Conservation (phyloP, 2,888 invertebrate species). For the Onchidella celtica region DNA sequence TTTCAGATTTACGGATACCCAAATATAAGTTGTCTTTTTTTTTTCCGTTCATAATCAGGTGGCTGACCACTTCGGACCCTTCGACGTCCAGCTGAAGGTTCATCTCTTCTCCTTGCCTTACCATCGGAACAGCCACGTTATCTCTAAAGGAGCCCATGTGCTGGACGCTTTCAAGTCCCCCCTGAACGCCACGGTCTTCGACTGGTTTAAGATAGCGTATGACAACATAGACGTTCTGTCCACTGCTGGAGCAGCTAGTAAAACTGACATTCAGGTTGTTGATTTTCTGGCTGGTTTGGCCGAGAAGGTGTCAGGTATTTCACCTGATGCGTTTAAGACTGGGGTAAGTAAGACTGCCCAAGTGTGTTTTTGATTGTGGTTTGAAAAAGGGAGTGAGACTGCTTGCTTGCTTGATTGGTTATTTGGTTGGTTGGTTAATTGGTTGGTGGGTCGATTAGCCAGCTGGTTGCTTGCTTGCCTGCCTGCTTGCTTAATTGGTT, state of each 20-base stretch:
- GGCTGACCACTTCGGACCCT: constrained; percentile 65
- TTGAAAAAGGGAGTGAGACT: too few species aligned
- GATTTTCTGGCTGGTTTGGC: constrained; percentile 14
- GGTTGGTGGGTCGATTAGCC: too few species aligned
- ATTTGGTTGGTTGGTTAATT: too few species aligned
- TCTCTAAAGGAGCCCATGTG: constrained; percentile 62
- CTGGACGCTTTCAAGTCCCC: not conserved
- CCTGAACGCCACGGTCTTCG: not conserved
- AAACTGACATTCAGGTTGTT: constrained; percentile 13
- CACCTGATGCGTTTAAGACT: not conserved
- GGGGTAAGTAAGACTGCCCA: constrained; percentile 34
- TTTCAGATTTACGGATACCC: too few species aligned
- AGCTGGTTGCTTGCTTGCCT: too few species aligned
- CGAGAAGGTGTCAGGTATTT: not conserved
- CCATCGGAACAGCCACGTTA: constrained; percentile 69
- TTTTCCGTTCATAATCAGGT: too few species aligned
- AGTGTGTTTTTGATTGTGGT: too few species aligned
- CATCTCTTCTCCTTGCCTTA: constrained; percentile 74
- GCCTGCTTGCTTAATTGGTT: too few species aligned
- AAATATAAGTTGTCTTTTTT: not conserved
- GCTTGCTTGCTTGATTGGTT: too few species aligned
- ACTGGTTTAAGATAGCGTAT: constrained; percentile 27
- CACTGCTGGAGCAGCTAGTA: not conserved
- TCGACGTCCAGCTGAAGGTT: constrained; percentile 59
- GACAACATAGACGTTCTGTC: constrained; percentile 18